Percentiles rank a stretch among this genome's conserved stretches.
Conservation (phyloP, 1,140 invertebrate species). For the Drosophila sulfurigaster region DNA sequence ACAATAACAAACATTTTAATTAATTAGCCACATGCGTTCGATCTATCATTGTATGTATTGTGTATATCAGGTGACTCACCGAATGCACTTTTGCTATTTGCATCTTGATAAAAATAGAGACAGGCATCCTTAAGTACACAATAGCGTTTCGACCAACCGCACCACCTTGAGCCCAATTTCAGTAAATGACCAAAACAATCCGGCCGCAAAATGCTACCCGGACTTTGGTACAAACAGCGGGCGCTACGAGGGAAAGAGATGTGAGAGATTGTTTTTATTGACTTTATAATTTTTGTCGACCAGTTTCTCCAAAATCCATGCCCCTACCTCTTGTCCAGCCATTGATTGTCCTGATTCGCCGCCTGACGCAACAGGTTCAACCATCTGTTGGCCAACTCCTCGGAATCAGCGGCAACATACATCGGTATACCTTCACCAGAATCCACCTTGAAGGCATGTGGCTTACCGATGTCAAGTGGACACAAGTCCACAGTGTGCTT, state of each 20-base stretch:
- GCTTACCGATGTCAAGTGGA: slow-evolving; percentile 81
- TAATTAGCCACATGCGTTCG: slow-evolving; percentile 53
- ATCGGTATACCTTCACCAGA: slow-evolving; percentile 91
- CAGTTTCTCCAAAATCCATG: slow-evolving; percentile 44
- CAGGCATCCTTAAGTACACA: slow-evolving; percentile 98
- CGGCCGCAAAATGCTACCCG: slow-evolving; percentile 90
- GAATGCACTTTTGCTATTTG: slow-evolving; percentile 93
- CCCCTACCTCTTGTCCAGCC: slow-evolving; percentile 88
- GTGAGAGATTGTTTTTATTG: slow-evolving; percentile 43
- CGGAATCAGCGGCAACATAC: slow-evolving; percentile 92
- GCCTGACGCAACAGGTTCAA: slow-evolving; percentile 90
- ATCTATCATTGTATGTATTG: background rate
- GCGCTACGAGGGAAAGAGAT: slow-evolving; percentile 81
- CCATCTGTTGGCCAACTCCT: slow-evolving; percentile 91
- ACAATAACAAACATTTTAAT: slow-evolving; percentile 44
- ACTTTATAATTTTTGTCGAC: background rate
- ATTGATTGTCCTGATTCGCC: slow-evolving; percentile 89
- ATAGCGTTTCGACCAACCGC: slow-evolving; percentile 95
- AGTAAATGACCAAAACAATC: slow-evolving; percentile 96
- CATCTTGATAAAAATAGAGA: slow-evolving; percentile 96
- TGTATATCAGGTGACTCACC: slow-evolving; percentile 86
- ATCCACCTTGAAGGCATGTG: slow-evolving; percentile 90
- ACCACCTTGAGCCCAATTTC: slow-evolving; percentile 92
- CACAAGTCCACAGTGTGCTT: slow-evolving; percentile 90
- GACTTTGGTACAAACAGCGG: slow-evolving; percentile 89